A percentile compares a stretch with the other conserved stretches of the same genome.
Evolutionary conservation across 2,888 invertebrate species (phyloP).

Genomic region (Lottia gigantea): DNA sequence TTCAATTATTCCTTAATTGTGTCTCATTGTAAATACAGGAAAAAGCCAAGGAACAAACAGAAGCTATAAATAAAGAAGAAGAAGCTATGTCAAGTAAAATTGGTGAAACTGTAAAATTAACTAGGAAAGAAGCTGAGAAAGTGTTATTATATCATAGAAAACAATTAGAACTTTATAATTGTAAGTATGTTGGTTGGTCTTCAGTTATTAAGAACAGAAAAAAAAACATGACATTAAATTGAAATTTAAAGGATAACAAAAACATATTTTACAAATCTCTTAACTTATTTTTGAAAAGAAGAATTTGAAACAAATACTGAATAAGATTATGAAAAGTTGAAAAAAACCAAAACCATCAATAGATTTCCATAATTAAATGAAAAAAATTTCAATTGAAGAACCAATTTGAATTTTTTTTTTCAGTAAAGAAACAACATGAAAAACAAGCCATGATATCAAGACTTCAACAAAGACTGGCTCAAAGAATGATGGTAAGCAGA

Average conservation of each 20-base stretch:
- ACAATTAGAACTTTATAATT: conserved; percentile 26
- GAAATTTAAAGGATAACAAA: too few species aligned
- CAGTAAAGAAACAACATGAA: conserved; percentile 40
- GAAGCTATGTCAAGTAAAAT: not conserved
- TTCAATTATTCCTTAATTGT: too few species aligned
- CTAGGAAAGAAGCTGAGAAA: conserved; percentile 4
- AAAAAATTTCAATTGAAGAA: too few species aligned
- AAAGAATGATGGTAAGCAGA: conserved; percentile 44
- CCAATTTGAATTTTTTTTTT: not conserved
- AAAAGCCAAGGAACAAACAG: not conserved
- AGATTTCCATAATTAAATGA: too few species aligned
- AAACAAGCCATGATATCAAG: conserved; percentile 47
- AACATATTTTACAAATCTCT: too few species aligned
- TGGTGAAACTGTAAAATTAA: conserved; percentile 8
- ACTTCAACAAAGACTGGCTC: conserved; percentile 53
- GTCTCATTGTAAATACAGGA: not conserved
- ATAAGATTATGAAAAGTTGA: too few species aligned
- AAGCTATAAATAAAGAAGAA: conserved; percentile 12
- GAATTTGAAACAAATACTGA: too few species aligned
- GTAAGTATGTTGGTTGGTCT: conserved; percentile 19
- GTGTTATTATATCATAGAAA: conserved; percentile 21
- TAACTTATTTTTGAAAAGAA: too few species aligned
- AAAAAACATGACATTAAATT: too few species aligned
- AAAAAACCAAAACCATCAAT: too few species aligned
- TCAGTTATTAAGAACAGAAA: too few species aligned